phyloP scores from a whole-genome alignment of 2,797 vertebrate species.

The Merluccius polli region DNA sequence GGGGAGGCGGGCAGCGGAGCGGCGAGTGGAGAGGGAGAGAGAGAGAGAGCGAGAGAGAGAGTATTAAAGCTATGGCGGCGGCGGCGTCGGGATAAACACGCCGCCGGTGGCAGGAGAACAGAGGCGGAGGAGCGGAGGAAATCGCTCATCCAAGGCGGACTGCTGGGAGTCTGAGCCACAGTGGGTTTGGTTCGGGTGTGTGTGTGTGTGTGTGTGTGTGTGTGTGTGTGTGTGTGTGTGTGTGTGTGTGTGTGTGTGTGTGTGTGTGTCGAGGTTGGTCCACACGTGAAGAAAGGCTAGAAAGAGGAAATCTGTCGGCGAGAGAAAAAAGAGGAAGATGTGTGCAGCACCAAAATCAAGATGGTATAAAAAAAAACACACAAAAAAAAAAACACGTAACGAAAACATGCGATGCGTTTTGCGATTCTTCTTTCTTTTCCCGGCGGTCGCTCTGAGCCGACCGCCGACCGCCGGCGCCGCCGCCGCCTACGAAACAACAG shows the following conservation, averaged over 20 bases:
- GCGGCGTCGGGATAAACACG: constrained; percentile 58
- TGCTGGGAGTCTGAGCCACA: constrained; percentile 32
- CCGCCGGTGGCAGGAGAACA: constrained; percentile 27
- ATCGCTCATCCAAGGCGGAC: constrained; percentile 30
- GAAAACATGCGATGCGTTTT: neutral
- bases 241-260: neutral
- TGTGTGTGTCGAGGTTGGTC: neutral
- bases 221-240: constrained; percentile 13
- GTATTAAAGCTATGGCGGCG: constrained; percentile 72
- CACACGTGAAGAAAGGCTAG: neutral
- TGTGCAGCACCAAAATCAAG: neutral
- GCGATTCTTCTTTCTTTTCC: neutral
- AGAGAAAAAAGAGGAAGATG: neutral
- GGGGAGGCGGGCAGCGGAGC: constrained; percentile 49
- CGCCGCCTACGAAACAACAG: too few species aligned
- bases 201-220: constrained; percentile 3
- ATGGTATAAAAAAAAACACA: neutral
- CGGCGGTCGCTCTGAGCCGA: neutral
- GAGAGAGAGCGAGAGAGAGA: too few species aligned
- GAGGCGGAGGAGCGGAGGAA: constrained; percentile 22
- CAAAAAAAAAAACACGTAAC: too few species aligned
- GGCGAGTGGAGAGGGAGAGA: too few species aligned
- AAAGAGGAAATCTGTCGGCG: neutral
- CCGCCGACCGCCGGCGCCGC: too few species aligned
- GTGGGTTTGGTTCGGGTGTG: constrained; percentile 33